These are phyloP conservation scores for Steromphala cineraria DNA, from an alignment of 2,888 invertebrate species.

Conservation along the genomic window DNA sequence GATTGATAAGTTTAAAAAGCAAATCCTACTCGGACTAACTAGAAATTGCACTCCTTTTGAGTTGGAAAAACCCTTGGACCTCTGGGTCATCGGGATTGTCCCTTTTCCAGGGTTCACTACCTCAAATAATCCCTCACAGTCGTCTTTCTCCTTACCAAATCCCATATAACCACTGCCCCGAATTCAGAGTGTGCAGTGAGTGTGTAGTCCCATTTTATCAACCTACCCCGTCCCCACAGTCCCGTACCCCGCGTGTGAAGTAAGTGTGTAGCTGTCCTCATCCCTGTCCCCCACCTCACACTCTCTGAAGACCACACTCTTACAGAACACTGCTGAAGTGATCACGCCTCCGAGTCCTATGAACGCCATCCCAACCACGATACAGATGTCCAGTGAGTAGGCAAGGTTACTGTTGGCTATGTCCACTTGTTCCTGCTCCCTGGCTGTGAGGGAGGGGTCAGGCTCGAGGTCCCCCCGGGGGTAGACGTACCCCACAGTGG, in stretches of 20 bases:
- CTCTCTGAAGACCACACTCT: conserved; percentile 19
- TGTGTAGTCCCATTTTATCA: no score
- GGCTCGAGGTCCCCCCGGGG: conserved; percentile 54
- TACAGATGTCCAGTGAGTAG: conserved; percentile 48
- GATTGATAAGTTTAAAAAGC: no score
- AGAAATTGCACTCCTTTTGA: no score
- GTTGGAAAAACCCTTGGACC: no score
- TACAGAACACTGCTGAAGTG: conserved; percentile 37
- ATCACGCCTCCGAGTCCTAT: conserved; percentile 50
- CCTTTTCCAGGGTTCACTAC: no score
- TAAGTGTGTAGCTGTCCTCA: background rate
- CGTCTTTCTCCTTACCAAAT: no score
- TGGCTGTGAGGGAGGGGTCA: conserved; percentile 42
- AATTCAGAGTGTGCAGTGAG: no score
- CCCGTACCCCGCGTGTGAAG: background rate
- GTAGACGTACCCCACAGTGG: conserved; percentile 52
- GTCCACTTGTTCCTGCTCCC: conserved; percentile 61
- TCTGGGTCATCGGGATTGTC: no score
- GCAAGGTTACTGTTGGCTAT: conserved; percentile 47
- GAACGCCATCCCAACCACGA: conserved; percentile 55
- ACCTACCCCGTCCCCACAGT: background rate
- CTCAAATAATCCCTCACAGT: no score
- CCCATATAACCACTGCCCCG: no score
- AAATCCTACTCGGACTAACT: no score
- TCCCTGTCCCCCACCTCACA: conserved; percentile 26